Conservation (phyloP, 2,888 invertebrate genomes). For the Drosophila pegasa region DNA sequence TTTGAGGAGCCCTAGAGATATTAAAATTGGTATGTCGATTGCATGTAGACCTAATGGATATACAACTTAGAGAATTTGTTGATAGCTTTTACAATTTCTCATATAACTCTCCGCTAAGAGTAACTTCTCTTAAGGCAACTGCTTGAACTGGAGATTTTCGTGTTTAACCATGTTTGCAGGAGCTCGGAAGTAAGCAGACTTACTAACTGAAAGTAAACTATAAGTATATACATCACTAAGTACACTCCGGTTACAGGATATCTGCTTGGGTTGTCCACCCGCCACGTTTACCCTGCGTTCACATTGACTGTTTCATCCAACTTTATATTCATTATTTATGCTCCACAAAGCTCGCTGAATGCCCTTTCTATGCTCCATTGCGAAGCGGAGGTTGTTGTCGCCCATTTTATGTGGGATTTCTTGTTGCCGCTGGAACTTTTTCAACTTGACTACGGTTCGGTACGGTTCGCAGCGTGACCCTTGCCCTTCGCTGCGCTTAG, state of each 20-base stretch:
- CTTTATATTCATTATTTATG: conserved; percentile 73
- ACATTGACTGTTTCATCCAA: conserved; percentile 33
- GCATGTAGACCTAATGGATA: background rate
- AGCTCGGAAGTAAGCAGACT: too few relatives aligned
- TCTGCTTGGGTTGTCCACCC: background rate
- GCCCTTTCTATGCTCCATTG: conserved; percentile 30
- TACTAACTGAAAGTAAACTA: too few relatives aligned
- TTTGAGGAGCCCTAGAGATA: background rate
- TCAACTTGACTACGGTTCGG: conserved; percentile 34
- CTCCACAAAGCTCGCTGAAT: conserved; percentile 70
- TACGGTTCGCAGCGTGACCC: conserved; percentile 42
- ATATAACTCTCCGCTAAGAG: too few relatives aligned
- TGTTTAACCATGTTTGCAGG: too few relatives aligned
- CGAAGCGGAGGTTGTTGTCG: conserved; percentile 12
- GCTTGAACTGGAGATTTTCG: too few relatives aligned
- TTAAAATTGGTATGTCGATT: background rate
- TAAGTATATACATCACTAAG: background rate
- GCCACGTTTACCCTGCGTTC: background rate
- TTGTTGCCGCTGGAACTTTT: conserved; percentile 33
- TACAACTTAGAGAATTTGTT: background rate
- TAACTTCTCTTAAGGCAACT: too few relatives aligned
- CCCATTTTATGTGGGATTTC: conserved; percentile 34
- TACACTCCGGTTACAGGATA: conserved; percentile 3
- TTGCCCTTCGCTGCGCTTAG: conserved; percentile 57
- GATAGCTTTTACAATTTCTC: background rate